Base-by-base conservation (phyloP, 1,140 invertebrate species). In the Bathynomus jamesi region DNA sequence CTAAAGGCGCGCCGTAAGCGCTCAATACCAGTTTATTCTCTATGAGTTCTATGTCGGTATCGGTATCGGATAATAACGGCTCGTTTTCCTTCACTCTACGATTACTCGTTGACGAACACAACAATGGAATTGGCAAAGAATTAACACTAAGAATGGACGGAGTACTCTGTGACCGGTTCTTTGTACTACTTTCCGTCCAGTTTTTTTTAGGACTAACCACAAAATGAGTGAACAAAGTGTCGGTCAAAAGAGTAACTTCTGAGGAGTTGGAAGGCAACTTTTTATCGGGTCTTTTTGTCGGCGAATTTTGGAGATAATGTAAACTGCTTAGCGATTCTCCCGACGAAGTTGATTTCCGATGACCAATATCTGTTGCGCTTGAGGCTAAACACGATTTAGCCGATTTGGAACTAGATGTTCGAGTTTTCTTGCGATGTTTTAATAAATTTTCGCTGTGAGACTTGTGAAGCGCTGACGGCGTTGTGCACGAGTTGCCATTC, bases 181-280 rank as follows among this genome's bases (percentile, higher is more conserved):
- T 29, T 61, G 13, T 67, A n/a, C 13, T 28, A 28, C 10, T 27
- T 53, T 46, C 32, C 61, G 68, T 24, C 10, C 65, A 61, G 21
- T 53, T 53, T 53, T 53, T 53, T 21, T 53, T 53, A 1, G 40
- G 40, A 5, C 40, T 53, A 17, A 74, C 61, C n/a, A 72, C 70
- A 66, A 72, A 74, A 31, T 67, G 72, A 0, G 76, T 77, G 63
- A 77, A 77, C 7, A 77, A 64, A 2, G 72, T 72, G 60, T 72
- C 76, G 65, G 60, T 75, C 17, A 75, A n/a, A 2, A 75, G 46
- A 5, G 60, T 75, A 10, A 75, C 69, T 28, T 69, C 67, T 17
- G 62, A n/a, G n/a, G n/a, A n/a, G n/a, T n/a, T n/a, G n/a, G n/a
- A n/a, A n/a, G n/a, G n/a, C n/a, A n/a, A 29, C 8, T 27, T 32